A percentile compares a stretch with the other conserved stretches of the same genome.
Conservation (phyloP, 2,113 vertebrate species). For the Meriones unguiculatus region DNA sequence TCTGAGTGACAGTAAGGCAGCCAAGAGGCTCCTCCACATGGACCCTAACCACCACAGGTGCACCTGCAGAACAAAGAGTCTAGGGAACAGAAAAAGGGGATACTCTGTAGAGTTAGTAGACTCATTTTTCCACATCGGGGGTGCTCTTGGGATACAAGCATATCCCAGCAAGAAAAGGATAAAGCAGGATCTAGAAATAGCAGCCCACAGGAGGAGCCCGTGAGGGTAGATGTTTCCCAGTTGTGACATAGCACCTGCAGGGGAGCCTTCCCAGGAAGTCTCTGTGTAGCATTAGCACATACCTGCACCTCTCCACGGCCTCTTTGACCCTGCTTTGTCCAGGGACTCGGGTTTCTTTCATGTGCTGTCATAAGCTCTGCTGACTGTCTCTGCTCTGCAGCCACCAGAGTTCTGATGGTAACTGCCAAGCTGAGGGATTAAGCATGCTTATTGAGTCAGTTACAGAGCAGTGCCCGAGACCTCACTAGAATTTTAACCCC, state of each 20-base stretch:
- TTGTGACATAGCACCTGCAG: background rate
- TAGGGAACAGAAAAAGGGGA: slow-evolving; percentile 49
- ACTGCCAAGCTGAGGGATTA: background rate
- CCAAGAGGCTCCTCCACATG: too few relatives aligned
- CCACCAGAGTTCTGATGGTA: background rate
- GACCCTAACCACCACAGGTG: too few relatives aligned
- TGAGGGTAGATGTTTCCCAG: background rate
- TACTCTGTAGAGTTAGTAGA: slow-evolving; percentile 41
- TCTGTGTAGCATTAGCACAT: background rate
- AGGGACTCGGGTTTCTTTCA: too few relatives aligned
- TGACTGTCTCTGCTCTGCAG: background rate
- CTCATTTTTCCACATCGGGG: background rate
- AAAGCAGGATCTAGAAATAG: background rate
- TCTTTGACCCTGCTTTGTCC: background rate
- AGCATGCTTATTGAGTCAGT: background rate
- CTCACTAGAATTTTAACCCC: background rate
- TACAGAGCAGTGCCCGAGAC: too few relatives aligned
- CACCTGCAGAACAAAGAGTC: background rate
- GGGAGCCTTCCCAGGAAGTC: background rate
- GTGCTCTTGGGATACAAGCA: background rate
- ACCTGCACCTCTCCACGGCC: background rate
- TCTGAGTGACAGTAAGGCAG: background rate
- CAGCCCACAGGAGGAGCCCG: fast-evolving
- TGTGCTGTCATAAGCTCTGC: background rate
- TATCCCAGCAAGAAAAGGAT: background rate